phyloP scores from a whole-genome alignment of 2,888 invertebrate genomes.

The Baccha elongata region DNA sequence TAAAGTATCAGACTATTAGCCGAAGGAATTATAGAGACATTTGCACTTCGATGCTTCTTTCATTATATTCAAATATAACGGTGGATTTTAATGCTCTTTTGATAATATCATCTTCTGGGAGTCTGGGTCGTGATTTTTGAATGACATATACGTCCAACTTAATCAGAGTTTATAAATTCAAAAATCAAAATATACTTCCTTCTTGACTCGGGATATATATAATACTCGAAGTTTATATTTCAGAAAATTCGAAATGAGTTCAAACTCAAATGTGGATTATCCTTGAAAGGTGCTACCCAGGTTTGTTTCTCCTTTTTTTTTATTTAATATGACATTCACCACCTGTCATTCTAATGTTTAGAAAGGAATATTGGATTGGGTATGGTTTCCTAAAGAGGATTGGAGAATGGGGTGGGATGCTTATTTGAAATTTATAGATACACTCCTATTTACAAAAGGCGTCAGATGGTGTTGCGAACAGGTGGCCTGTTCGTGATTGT shows the following conservation, averaged over 20 bases:
- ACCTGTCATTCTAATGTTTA: slow-evolving; percentile 44
- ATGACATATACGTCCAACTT: slow-evolving; percentile 29
- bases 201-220: background rate
- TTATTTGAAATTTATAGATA: slow-evolving; percentile 66
- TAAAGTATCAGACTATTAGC: slow-evolving; percentile 52
- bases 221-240: slow-evolving; percentile 3
- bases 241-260: background rate
- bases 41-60: slow-evolving; percentile 13
- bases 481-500: slow-evolving; percentile 48
- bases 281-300: slow-evolving; percentile 56
- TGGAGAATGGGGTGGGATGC: background rate
- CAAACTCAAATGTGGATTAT: slow-evolving; percentile 53
- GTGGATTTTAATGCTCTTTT: background rate
- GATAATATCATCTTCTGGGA: background rate
- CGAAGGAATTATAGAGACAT: background rate
- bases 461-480: slow-evolving; percentile 47
- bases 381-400: background rate
- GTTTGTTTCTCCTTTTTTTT: slow-evolving; percentile 37
- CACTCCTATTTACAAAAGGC: slow-evolving; percentile 56
- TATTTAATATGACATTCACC: slow-evolving; percentile 44
- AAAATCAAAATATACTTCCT: slow-evolving; percentile 32
- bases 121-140: slow-evolving; percentile 20
- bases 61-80: slow-evolving; percentile 26
- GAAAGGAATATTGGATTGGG: background rate
- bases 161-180: slow-evolving; percentile 47